Conservation (phyloP, 2,888 invertebrate species). For the Apamea anceps region DNA sequence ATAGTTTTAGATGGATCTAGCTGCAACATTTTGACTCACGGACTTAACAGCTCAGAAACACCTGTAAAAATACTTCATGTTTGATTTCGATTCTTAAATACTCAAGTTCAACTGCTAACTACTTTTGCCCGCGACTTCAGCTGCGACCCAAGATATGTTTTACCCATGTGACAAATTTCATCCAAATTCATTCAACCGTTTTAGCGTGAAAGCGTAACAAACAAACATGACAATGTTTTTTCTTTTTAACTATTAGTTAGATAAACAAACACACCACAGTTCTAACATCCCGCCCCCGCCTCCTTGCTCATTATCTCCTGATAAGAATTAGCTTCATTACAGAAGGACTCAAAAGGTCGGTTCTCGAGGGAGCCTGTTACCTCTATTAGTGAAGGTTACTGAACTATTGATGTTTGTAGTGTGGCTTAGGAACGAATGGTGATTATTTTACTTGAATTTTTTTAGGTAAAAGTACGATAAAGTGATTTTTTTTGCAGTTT, state of each 20-base stretch:
- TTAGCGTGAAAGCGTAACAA: neutral
- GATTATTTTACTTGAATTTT: neutral
- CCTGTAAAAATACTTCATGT: neutral
- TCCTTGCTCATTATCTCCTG: slow-evolving; percentile 22
- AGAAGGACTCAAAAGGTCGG: slow-evolving; percentile 19
- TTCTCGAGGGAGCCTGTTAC: slow-evolving; percentile 23
- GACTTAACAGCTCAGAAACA: neutral
- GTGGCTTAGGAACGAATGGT: neutral
- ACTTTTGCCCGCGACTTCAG: too few species aligned
- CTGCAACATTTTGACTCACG: neutral
- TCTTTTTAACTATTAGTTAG: neutral
- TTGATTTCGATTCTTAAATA: neutral
- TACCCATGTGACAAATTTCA: too few species aligned
- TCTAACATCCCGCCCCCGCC: neutral
- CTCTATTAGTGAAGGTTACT: neutral
- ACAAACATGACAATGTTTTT: neutral
- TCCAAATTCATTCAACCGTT: neutral
- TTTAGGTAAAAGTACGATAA: neutral
- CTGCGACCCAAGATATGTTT: too few species aligned
- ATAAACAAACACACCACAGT: neutral
- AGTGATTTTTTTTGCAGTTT: too few species aligned
- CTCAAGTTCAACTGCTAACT: neutral
- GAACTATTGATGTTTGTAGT: slow-evolving; percentile 11
- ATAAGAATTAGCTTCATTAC: slow-evolving; percentile 44
- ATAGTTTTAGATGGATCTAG: neutral